Conservation (phyloP, 2,888 invertebrate genomes). For the Leptinotarsa rubiginosa region DNA sequence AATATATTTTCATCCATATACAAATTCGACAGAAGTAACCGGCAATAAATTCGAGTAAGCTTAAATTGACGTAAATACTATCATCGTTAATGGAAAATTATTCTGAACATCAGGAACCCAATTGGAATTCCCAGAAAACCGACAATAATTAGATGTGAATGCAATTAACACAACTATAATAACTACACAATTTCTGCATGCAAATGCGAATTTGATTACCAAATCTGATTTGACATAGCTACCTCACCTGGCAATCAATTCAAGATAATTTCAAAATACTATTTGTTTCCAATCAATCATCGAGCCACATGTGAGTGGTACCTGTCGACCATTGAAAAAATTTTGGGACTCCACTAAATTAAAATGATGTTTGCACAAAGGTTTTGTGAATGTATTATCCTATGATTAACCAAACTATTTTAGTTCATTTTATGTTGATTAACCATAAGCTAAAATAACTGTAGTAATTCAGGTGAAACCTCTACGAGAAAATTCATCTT, state of each 20-base stretch:
- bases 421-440: too few relatives aligned
- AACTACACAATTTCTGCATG: slow-evolving; percentile 21
- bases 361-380: too few relatives aligned
- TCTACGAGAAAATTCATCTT: too few relatives aligned
- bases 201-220: slow-evolving; percentile 23
- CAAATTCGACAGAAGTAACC: too few relatives aligned
- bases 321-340: too few relatives aligned
- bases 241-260: background rate
- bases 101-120: background rate
- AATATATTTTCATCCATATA: too few relatives aligned
- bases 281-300: background rate
- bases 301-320: background rate
- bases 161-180: slow-evolving; percentile 13
- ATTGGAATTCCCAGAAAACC: background rate
- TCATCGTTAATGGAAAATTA: background rate
- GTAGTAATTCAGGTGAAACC: too few relatives aligned
- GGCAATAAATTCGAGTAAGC: background rate
- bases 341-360: too few relatives aligned
- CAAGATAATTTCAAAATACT: background rate
- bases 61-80: background rate
- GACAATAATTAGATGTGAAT: background rate
- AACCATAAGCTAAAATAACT: too few relatives aligned
- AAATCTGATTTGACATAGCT: background rate
- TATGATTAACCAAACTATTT: too few relatives aligned
- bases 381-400: too few relatives aligned